These are phyloP conservation scores for Trissolcus japonicus DNA, from an alignment of 2,888 invertebrate genomes.

Conservation along the genomic window DNA sequence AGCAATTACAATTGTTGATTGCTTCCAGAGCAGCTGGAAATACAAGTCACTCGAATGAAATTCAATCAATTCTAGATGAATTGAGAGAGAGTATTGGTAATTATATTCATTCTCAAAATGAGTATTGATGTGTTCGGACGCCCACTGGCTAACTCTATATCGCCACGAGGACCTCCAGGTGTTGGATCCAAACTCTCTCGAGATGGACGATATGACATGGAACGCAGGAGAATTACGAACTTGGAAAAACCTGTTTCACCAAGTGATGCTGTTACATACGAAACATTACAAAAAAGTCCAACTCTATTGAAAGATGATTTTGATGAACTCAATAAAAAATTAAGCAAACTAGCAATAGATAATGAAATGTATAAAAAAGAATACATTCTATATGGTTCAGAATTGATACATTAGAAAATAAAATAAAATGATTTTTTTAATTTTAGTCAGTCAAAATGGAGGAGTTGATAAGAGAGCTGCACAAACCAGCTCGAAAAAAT, in stretches of 20 bases:
- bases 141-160: background rate
- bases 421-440: too few species aligned
- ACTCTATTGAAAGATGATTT: too few species aligned
- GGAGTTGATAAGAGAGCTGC: too few species aligned
- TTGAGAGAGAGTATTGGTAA: conserved; percentile 1
- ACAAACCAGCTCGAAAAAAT: too few species aligned
- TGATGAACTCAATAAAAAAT: background rate
- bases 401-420: too few species aligned
- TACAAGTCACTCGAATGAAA: conserved; percentile 15
- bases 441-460: too few species aligned
- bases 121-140: conserved; percentile 8
- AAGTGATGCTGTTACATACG: conserved; percentile 7
- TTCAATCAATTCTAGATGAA: conserved; percentile 13
- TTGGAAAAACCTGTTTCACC: background rate
- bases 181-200: background rate
- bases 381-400: too few species aligned
- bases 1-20: too few species aligned
- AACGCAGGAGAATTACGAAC: background rate
- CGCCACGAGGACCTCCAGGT: background rate
- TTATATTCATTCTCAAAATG: conserved; percentile 2
- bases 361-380: too few species aligned
- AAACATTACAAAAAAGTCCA: background rate
- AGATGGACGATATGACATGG: background rate
- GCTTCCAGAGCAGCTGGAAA: conserved; percentile 4
- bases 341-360: background rate